Conservation (phyloP, 2,888 invertebrate genomes). For the Synergus japonicus region DNA sequence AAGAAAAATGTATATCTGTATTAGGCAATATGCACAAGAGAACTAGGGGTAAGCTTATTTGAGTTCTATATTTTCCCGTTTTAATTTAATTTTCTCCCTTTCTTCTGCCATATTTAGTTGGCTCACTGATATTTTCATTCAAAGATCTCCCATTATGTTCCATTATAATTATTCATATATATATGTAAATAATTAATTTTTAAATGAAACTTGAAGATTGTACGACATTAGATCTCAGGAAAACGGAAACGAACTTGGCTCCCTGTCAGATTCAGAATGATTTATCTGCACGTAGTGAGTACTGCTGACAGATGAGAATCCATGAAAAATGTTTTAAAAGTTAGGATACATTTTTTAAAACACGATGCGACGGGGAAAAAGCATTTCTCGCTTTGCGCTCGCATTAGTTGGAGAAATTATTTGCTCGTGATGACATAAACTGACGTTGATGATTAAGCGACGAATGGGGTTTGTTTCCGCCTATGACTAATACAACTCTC, state of each 20-base stretch:
- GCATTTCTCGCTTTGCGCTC: not conserved
- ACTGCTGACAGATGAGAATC: constrained; percentile 28
- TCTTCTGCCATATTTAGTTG: not conserved
- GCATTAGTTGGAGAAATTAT: constrained; percentile 11
- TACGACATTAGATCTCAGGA: constrained; percentile 6
- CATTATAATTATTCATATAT: not conserved
- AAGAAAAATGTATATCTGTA: not conserved
- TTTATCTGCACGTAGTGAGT: constrained; percentile 14
- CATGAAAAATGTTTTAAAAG: constrained; percentile 28
- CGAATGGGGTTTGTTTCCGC: not conserved
- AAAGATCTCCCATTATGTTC: not conserved
- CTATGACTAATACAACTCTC: not conserved
- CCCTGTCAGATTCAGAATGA: constrained; percentile 6
- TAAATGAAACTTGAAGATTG: not conserved
- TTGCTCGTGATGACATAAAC: constrained; percentile 22
- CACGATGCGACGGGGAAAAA: not conserved
- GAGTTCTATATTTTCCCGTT: not conserved
- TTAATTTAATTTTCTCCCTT: not conserved
- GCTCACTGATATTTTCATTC: not conserved
- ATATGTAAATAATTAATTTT: not conserved
- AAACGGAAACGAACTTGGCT: constrained; percentile 5
- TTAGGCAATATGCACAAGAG: not conserved
- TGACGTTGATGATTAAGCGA: constrained; percentile 18
- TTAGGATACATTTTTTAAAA: constrained; percentile 22
- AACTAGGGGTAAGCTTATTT: not conserved